Evolutionary conservation across 2,113 vertebrate species (phyloP), one percentile per base, ranked within the genome.

Genomic region (Verasper variegatus): DNA sequence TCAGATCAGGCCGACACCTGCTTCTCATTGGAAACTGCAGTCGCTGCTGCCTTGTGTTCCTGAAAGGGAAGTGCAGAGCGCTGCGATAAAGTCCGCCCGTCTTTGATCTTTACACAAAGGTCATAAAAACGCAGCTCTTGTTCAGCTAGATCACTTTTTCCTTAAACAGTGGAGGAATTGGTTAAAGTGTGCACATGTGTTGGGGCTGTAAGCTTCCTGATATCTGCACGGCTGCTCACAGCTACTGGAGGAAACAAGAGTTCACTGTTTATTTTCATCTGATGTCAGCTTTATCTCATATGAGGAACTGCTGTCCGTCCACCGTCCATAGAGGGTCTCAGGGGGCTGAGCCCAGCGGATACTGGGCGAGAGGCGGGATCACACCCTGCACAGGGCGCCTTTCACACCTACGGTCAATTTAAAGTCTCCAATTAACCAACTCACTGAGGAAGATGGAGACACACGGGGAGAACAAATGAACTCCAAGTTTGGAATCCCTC

Each of bases 31-130:
- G 70, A 78, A 78, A 2, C 67, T 67, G 77, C 87, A 62, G 73
- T 69, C 13, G 69, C 68, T 37, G 60, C 80, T 69, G 76, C 73
- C 71, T 78, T 49, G 75, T 90, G 67, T 71, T 68, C 81, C 71
- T 81, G 26, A 74, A 58, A 75, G 86, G 86, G 85, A 87, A 88
- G 74, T 79, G 84, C 85, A 61, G 20, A 65, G 74, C 21, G 54
- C 62, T 59, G 84, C 68, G 87, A 86, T 91, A 87, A 80, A 74
- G 49, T 40, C 58, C 1, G 17, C 3, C 23, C 1, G 0, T 26
- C 90, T 93, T 94, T 93, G 82, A 93, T 93, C 83, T 93, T 93
- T 81, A 91, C 70, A 68, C 76, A 71, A 56, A 45, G 52, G 83
- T 76, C 81, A 82, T 91, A 85, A 92, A 92, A 76, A 91, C 90